Base-by-base conservation (phyloP, 2,113 vertebrate genomes). In the Campylorhamphus procurvoides region DNA sequence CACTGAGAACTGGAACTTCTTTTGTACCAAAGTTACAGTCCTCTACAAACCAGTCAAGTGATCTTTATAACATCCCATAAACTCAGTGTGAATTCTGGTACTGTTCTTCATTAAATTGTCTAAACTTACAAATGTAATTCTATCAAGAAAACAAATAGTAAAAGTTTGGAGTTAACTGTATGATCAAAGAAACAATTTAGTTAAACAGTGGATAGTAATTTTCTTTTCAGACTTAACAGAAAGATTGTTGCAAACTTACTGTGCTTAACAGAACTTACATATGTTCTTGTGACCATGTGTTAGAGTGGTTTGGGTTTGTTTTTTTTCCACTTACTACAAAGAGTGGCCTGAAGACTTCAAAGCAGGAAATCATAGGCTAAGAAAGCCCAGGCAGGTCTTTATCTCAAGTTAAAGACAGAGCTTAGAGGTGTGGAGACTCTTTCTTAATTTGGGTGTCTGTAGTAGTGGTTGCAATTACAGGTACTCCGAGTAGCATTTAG, bases 271-370 rank as follows among this genome's bases (percentile, higher is more conserved):
- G 47, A 14, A 44, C 28, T 47, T 2, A 0, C 6, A 2, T 33
- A 7, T 53, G 23, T 84, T 88, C 49, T 77, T 73, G 18, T 80
- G 35, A 42, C 42, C 5, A 0, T 10, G 8, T 24, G 15, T 33
- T 89, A 27, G 23, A 58, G 49, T 0, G 1, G 28, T 28, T 75
- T 44, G 4, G 7, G 10, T 0, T 9, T 33, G n/a, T 3, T 22
- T 23, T 23, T 50, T 56, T 53, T 33, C 29, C 2, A 44, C 14
- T 83, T 62, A 7, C 1, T 62, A 14, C 9, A 73, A 67, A 74
- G 80, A 71, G 47, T 55, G 33, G 14, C 40, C 49, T 76, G 28
- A 37, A 85, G 52, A 74, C 35, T 90, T 77, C 11, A 49, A 23
- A 87, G 23, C 3, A 4, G 50, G 42, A 67, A 55, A 24, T 67